These are phyloP conservation scores for Prorops nasuta DNA, from an alignment of 1,140 invertebrate species.

Conservation along the genomic window DNA sequence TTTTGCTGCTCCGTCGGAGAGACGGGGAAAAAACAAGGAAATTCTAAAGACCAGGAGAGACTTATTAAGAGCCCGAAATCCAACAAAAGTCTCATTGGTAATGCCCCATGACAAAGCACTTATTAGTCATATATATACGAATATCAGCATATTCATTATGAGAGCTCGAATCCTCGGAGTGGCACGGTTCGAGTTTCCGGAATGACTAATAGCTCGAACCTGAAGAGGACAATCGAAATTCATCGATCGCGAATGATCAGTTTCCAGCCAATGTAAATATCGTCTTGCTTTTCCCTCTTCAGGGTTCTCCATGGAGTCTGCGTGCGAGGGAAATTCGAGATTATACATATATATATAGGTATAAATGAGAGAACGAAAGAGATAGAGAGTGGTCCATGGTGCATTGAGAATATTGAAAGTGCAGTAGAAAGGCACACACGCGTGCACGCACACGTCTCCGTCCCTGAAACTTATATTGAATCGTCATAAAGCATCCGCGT, in stretches of 20 bases:
- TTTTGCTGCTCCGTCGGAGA: no score
- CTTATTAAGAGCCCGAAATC: no score
- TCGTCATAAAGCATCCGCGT: conserved; percentile 56
- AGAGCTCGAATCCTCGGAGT: no score
- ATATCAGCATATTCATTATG: no score
- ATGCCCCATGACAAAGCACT: no score
- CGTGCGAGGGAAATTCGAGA: conserved; percentile 45
- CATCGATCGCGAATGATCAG: conserved; percentile 14
- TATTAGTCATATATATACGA: no score
- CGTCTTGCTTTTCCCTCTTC: not conserved
- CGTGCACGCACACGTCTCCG: not conserved
- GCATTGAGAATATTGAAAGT: conserved; percentile 48
- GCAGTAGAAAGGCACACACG: conserved; percentile 39
- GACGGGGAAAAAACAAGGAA: no score
- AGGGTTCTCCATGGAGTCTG: not conserved
- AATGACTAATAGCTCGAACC: conserved; percentile 4
- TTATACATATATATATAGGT: no score
- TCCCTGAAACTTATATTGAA: conserved; percentile 46
- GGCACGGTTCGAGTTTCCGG: conserved; percentile 16
- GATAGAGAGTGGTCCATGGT: no score
- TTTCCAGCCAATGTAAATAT: conserved; percentile 24
- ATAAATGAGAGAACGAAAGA: no score
- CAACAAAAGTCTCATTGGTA: no score
- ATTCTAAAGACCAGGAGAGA: no score
- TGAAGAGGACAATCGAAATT: not conserved